Percentiles rank a stretch among this genome's conserved stretches.
Evolutionary conservation across 2,113 vertebrate genomes (phyloP).

Genomic region (Cichladusa arquata): DNA sequence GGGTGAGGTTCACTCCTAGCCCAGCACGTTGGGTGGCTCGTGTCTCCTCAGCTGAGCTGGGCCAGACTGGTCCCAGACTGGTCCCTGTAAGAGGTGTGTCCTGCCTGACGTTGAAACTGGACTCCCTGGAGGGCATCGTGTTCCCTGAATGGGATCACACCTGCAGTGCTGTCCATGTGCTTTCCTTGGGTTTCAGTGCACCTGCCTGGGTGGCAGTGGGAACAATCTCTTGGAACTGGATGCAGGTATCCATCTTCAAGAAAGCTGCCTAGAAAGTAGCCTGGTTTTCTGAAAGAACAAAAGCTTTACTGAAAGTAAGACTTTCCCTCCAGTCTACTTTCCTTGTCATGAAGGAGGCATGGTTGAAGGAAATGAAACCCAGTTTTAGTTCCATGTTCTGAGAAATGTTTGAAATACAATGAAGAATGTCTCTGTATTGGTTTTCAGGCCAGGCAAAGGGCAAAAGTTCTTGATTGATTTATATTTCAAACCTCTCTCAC

Average conservation of each 20-base stretch:
- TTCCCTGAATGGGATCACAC: background rate
- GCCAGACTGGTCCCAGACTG: too few relatives aligned
- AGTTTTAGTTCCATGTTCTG: slow-evolving; percentile 1
- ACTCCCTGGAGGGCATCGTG: background rate
- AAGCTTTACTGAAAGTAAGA: background rate
- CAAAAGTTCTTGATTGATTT: slow-evolving; percentile 7
- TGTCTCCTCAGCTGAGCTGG: background rate
- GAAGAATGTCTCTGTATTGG: background rate
- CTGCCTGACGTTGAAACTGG: rapidly evolving
- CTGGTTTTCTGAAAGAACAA: background rate
- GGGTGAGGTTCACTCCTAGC: background rate
- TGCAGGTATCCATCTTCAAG: background rate
- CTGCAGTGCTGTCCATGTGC: rapidly evolving
- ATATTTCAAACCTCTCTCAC: background rate
- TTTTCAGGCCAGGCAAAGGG: slow-evolving; percentile 18
- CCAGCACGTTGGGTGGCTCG: rapidly evolving
- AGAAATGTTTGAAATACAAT: background rate
- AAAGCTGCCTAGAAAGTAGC: background rate
- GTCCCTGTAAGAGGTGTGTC: background rate
- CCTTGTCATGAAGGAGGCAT: background rate
- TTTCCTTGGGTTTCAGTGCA: background rate
- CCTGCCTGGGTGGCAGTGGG: background rate
- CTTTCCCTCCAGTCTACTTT: background rate
- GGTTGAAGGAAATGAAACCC: background rate
- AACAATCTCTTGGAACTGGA: background rate